phyloP scores from a whole-genome alignment of 2,888 invertebrate species.

The Amphipyra berbera region DNA sequence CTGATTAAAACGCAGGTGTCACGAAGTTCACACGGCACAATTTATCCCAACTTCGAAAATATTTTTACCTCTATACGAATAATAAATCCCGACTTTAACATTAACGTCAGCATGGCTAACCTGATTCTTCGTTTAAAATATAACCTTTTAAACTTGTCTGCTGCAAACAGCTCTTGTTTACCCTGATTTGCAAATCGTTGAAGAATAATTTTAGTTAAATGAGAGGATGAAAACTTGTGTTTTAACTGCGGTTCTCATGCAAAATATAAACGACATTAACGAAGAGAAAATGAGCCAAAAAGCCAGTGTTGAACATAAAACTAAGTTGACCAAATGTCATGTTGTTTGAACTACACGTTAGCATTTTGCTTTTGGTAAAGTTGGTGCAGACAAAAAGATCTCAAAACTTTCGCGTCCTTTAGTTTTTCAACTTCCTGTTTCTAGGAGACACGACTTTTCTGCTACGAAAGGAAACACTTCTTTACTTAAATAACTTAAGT shows the following conservation, averaged over 20 bases:
- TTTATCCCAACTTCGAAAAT: slow-evolving; percentile 21
- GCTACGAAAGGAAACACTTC: slow-evolving; percentile 65
- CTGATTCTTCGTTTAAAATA: slow-evolving; percentile 36
- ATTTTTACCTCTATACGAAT: slow-evolving; percentile 30
- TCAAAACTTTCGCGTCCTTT: slow-evolving; percentile 59
- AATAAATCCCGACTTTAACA: slow-evolving; percentile 31
- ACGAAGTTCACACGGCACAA: slow-evolving; percentile 23
- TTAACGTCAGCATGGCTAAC: slow-evolving; percentile 29
- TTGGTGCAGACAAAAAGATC: slow-evolving; percentile 58
- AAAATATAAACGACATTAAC: slow-evolving; percentile 31
- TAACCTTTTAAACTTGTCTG: slow-evolving; percentile 30
- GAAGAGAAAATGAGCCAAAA: slow-evolving; percentile 28
- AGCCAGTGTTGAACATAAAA: slow-evolving; percentile 33
- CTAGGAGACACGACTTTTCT: slow-evolving; percentile 59
- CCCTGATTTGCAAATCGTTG: slow-evolving; percentile 21
- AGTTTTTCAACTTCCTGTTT: slow-evolving; percentile 66
- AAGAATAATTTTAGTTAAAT: slow-evolving; percentile 28
- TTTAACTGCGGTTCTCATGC: slow-evolving; percentile 24
- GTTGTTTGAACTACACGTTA: slow-evolving; percentile 42
- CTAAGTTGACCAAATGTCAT: slow-evolving; percentile 52
- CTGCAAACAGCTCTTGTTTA: slow-evolving; percentile 20
- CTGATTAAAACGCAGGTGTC: slow-evolving; percentile 33
- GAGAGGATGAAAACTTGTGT: slow-evolving; percentile 12
- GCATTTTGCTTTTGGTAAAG: slow-evolving; percentile 51
- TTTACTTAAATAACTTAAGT: slow-evolving; percentile 63